Conservation (phyloP, 1,140 invertebrate genomes). For the Conopomorpha cramerella region DNA sequence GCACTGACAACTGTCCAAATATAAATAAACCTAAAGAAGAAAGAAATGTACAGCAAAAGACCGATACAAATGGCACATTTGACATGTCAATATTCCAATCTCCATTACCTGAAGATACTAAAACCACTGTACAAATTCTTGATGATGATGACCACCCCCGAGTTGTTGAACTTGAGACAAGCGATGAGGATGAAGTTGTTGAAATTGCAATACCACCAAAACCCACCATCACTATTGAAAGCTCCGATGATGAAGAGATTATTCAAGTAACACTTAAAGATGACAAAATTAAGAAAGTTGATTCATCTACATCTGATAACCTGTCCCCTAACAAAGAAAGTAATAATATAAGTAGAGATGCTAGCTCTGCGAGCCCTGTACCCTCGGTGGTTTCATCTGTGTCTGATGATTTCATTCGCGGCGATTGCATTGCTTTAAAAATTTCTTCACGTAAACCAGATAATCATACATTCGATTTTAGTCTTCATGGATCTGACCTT, state of each 20-base stretch:
- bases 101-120: conserved; percentile 25
- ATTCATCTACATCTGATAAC: conserved; percentile 8
- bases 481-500: conserved; percentile 47
- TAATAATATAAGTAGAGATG: too few relatives aligned
- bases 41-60: conserved; percentile 15
- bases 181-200: conserved; percentile 55
- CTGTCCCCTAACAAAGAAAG: conserved; percentile 12
- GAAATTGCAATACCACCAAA: conserved; percentile 44
- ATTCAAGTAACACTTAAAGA: conserved; percentile 5
- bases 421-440: conserved; percentile 51
- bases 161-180: conserved; percentile 30
- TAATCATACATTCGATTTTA: conserved; percentile 49
- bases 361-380: conserved; percentile 35
- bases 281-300: conserved; percentile 7
- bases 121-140: conserved; percentile 34
- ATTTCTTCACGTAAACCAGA: conserved; percentile 39
- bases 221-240: conserved; percentile 52
- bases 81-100: conserved; percentile 33
- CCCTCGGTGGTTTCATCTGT: conserved; percentile 54
- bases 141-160: conserved; percentile 22
- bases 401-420: conserved; percentile 55
- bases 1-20: conserved; percentile 6
- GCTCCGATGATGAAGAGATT: conserved; percentile 53
- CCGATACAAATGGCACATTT: conserved; percentile 5
- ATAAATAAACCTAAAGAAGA: conserved; percentile 20